phyloP scores from a whole-genome alignment of 2,113 vertebrate species.

The Halichoerus grypus region DNA sequence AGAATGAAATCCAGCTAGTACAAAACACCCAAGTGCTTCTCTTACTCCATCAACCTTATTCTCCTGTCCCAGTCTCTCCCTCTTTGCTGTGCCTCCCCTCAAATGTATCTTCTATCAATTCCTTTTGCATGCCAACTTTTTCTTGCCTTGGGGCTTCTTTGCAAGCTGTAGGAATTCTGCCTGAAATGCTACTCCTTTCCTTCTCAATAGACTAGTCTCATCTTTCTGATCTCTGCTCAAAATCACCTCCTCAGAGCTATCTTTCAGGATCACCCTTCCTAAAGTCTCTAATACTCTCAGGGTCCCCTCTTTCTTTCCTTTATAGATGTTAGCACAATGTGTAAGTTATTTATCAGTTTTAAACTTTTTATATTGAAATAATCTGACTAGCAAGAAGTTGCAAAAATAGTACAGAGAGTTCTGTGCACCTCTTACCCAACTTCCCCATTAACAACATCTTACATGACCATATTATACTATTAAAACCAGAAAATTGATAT shows the following conservation, averaged over 20 bases:
- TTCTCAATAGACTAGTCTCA: neutral
- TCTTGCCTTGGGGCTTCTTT: neutral
- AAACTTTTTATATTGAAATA: neutral
- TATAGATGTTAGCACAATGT: neutral
- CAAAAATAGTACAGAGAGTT: neutral
- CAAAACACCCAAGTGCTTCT: neutral
- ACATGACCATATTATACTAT: neutral
- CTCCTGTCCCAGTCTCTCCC: neutral
- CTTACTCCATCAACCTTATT: neutral
- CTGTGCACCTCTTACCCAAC: neutral
- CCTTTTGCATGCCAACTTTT: neutral
- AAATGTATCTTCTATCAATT: neutral
- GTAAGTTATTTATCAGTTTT: neutral
- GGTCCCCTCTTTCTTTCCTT: neutral
- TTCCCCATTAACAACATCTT: neutral
- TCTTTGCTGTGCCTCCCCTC: neutral
- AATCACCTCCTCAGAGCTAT: neutral
- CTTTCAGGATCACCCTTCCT: neutral
- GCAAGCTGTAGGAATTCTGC: neutral
- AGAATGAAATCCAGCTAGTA: neutral
- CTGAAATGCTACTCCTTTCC: neutral
- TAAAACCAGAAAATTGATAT: neutral
- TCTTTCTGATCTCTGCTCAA: neutral
- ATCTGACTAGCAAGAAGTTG: neutral
- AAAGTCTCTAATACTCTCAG: neutral